phyloP scores from a whole-genome alignment of 2,888 invertebrate species.

The Allophyes oxyacanthae region DNA sequence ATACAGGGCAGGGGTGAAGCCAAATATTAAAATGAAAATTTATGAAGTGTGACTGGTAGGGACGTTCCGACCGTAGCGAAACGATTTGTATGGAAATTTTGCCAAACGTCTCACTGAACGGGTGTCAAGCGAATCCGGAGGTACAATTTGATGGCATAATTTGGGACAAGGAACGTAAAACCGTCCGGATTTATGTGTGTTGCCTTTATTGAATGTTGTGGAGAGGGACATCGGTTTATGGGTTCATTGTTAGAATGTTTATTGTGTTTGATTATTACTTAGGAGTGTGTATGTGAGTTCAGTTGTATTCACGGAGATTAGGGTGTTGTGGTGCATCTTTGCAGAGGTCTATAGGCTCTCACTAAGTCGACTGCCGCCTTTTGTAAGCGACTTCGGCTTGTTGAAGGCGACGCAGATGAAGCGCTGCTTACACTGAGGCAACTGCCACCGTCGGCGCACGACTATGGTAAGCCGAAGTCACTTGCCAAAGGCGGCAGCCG shows the following conservation, averaged over 20 bases:
- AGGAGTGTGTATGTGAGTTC: constrained; percentile 1
- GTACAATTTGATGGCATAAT: constrained; percentile 86
- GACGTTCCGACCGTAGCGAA: constrained; percentile 74
- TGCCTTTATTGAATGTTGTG: constrained; percentile 83
- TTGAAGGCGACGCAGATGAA: too few relatives aligned
- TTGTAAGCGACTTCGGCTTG: too few relatives aligned
- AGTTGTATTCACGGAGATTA: too few relatives aligned
- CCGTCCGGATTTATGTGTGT: constrained; percentile 83
- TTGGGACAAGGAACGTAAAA: constrained; percentile 83
- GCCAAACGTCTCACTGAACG: constrained; percentile 75
- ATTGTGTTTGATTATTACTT: constrained; percentile 42
- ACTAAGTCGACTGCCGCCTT: too few relatives aligned
- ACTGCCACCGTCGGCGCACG: too few relatives aligned
- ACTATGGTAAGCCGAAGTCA: too few relatives aligned
- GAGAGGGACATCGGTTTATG: constrained; percentile 75
- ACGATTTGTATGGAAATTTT: constrained; percentile 88
- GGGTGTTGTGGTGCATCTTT: too few relatives aligned
- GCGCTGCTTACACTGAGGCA: too few relatives aligned
- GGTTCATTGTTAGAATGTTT: constrained; percentile 51
- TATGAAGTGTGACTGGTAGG: constrained; percentile 81
- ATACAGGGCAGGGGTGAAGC: constrained; percentile 65
- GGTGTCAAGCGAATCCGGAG: constrained; percentile 71
- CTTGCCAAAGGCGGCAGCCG: too few relatives aligned
- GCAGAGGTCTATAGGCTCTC: too few relatives aligned
- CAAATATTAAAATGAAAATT: constrained; percentile 87